Conservation (phyloP, 2,113 vertebrate species). For the Eidolon helvum region DNA sequence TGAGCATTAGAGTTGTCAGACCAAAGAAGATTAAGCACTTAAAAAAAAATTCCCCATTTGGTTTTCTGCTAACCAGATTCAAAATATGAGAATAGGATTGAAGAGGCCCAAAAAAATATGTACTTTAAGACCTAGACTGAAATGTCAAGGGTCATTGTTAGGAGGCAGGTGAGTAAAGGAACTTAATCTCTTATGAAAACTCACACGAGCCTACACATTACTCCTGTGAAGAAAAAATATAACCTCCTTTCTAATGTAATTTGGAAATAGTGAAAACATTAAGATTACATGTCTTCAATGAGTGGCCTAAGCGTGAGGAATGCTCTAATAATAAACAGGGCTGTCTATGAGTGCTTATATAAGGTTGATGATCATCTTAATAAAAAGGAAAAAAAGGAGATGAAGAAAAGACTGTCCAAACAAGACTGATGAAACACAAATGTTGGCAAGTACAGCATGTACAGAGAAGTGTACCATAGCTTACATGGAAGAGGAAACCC, state of each 20-base stretch:
- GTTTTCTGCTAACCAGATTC: slow-evolving; percentile 22
- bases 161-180: not conserved
- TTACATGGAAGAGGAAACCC: not conserved
- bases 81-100: not conserved
- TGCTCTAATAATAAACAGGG: not conserved
- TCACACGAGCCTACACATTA: not conserved
- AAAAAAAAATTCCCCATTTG: not conserved
- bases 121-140: not conserved
- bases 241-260: not conserved
- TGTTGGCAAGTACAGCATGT: not conserved
- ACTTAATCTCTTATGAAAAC: not conserved
- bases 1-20: not conserved
- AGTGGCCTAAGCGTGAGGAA: not conserved
- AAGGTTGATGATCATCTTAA: not conserved
- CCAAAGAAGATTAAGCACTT: not conserved
- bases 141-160: not conserved
- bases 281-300: not conserved
- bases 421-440: not conserved
- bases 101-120: not conserved
- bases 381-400: not conserved
- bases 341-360: not conserved
- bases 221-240: not conserved
- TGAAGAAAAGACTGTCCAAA: not conserved
- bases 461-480: not conserved
- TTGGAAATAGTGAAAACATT: not conserved